Evolutionary conservation across 2,888 invertebrate species (phyloP).

Genomic region (Beris morrisii): DNA sequence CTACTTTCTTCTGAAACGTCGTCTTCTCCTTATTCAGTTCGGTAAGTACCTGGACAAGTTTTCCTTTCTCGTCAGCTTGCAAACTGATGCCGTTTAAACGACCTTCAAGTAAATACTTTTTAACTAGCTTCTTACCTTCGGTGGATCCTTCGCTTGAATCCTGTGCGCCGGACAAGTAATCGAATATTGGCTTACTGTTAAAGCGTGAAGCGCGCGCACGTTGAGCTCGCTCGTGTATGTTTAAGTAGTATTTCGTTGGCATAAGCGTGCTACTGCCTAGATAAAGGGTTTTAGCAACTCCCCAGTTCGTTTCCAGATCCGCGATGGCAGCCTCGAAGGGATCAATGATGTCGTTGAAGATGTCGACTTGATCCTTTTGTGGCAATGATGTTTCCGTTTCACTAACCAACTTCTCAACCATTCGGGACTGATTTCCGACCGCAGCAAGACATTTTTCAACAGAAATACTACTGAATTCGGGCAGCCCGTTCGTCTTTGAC

Average conservation of each 20-base stretch:
- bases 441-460: slow-evolving; percentile 84
- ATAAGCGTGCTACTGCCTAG: slow-evolving; percentile 77
- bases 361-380: slow-evolving; percentile 57
- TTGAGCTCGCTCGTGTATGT: slow-evolving; percentile 78
- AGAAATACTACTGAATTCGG: slow-evolving; percentile 78
- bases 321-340: slow-evolving; percentile 74
- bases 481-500: slow-evolving; percentile 68
- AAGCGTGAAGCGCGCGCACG: slow-evolving; percentile 75
- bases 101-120: slow-evolving; percentile 80
- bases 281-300: slow-evolving; percentile 81
- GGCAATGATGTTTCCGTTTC: slow-evolving; percentile 65
- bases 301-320: slow-evolving; percentile 83
- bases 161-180: slow-evolving; percentile 57
- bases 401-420: slow-evolving; percentile 76
- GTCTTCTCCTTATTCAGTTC: slow-evolving; percentile 63
- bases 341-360: slow-evolving; percentile 70
- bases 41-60: slow-evolving; percentile 60
- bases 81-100: slow-evolving; percentile 80
- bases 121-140: slow-evolving; percentile 71
- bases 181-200: slow-evolving; percentile 69
- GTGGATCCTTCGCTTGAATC: slow-evolving; percentile 45
- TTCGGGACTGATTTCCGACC: slow-evolving; percentile 78
- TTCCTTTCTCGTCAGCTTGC: slow-evolving; percentile 57
- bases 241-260: slow-evolving; percentile 76
- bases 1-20: slow-evolving; percentile 69